Base-by-base conservation (phyloP, 2,888 invertebrate species). In the Pomacea canaliculata region DNA sequence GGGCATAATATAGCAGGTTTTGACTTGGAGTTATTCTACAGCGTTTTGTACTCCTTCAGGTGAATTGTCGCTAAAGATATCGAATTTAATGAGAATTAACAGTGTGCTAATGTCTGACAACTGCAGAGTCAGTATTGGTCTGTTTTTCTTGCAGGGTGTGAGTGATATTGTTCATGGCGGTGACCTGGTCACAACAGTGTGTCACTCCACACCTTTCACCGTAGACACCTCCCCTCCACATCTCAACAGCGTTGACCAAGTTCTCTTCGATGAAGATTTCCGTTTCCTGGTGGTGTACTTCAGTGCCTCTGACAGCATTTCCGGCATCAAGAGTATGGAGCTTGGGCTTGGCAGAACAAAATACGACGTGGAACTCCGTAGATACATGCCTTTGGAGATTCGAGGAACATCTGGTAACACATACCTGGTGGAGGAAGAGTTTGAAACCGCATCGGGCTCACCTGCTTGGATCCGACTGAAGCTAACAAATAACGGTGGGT, bases 391-490 rank as follows among this genome's bases (percentile, higher is more conserved):
- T n/a, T 81, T 83, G 68, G 78, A 79, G 16, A 80, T 81, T 46
- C 74, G 82, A 70, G 79, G 63, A 13, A 27, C 19, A 23, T 71
- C 18, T 16, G 60, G 18, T 37, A 73, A 62, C 71, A 74, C 84
- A 16, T 84, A 81, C 70, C 80, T 85, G 19, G 82, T 82, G 16
- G 56, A 73, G 23, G 81, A 86, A 72, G 82, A 86, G 70, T 78
- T 86, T 23, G 82, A 81, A 13, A 80, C 86, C 16, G 72, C 80
- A n/a, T 80, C 82, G 59, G 87, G 87, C 4, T 76, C 82, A 12
- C 85, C 85, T 2, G 84, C 84, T 10, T 87, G 87, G 87, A 80
- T 87, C 62, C 76, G 84, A 23, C 78, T 86, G 12, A 73, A 83
- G 51, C 84, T 83, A 16, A 83, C 83, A 48, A 85, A 87, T 73